phyloP scores from a whole-genome alignment of 2,888 invertebrate species.

The Microctonus hyperodae region DNA sequence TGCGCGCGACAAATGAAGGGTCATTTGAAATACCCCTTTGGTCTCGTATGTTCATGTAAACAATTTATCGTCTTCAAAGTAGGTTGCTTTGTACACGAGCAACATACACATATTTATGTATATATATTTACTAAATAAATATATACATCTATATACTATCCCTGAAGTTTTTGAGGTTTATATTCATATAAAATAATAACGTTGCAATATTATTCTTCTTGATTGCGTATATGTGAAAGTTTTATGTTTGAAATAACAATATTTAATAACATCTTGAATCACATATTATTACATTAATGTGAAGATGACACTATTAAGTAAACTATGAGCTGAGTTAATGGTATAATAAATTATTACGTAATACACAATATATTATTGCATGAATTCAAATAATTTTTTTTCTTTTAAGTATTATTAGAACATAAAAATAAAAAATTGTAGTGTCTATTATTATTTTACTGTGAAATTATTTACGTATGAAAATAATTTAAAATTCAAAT shows the following conservation, averaged over 20 bases:
- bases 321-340: too few species aligned
- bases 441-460: too few species aligned
- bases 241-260: not conserved
- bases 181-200: too few species aligned
- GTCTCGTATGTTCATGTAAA: constrained; percentile 29
- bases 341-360: not conserved
- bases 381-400: not conserved
- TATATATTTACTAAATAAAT: too few species aligned
- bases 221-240: not conserved
- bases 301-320: too few species aligned
- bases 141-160: not conserved
- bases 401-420: not conserved
- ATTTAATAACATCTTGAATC: not conserved
- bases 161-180: too few species aligned
- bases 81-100: not conserved
- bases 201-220: not conserved
- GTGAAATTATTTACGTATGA: too few species aligned
- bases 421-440: too few species aligned
- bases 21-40: constrained; percentile 46
- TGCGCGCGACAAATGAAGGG: constrained; percentile 46
- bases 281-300: too few species aligned
- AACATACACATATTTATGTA: too few species aligned
- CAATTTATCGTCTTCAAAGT: constrained; percentile 38
- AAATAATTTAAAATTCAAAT: too few species aligned
- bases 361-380: not conserved